Evolutionary conservation across 2,113 vertebrate species (phyloP), one percentile per base, ranked within the genome.

Genomic region (Percopsis transmontana): DNA sequence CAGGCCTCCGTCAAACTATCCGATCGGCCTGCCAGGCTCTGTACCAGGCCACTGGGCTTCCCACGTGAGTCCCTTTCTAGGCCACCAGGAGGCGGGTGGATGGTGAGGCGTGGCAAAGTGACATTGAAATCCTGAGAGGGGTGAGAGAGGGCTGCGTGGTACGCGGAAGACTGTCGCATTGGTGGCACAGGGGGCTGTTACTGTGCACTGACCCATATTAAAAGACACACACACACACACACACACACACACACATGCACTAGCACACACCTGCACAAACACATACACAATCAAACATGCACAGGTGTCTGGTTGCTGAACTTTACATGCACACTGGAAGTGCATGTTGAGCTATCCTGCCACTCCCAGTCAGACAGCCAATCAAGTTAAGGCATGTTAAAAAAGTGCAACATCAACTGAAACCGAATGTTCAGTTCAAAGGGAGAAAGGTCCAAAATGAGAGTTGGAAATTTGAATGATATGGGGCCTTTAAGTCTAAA

Each of bases 101-200:
- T 58, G 82, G 78, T 5, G 73, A 81, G 76, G 72, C 41, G 61
- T 69, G 83, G 73, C 76, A 78, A 71, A 80, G 87, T 88, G 83
- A 89, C 87, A 86, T 88, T 90, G 88, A 85, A 80, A 81, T 80
- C 82, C 82, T 79, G 72, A 68, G 79, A 84, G 82, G 70, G 66
- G 57, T 16, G 56, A 74, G 67, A 72, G 69, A 19, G 57, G 62
- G 71, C 68, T 15, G 48, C 66, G 33, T 11, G 58, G 16, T 52
- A 80, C 41, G 42, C 66, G 77, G 73, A 41, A 50, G 42, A 69
- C 52, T 21, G 67, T 50, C 63, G 54, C 20, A 60, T 20, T 39
- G 48, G 59, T 16, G 45, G 42, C 64, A 50, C 70, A 9, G 59
- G 40, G 58, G 44, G 20, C 21, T 8, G 57, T 58, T 27, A 66